Percentiles rank a stretch among this genome's conserved stretches.
Conservation (phyloP, 2,113 vertebrate genomes). For the Scopus umbretta region DNA sequence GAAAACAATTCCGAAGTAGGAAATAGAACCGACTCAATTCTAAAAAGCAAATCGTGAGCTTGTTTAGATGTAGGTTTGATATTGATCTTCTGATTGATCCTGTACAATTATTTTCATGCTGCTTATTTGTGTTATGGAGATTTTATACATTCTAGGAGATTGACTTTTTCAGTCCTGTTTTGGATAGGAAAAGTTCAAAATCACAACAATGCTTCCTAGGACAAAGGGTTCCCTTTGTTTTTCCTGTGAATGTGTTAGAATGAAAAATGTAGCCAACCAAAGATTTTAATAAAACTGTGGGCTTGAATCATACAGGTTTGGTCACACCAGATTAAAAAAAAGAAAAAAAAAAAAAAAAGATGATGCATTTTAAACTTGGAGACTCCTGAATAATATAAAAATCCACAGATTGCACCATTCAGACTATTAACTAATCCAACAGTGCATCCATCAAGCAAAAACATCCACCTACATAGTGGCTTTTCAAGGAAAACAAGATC, state of each 20-base stretch:
- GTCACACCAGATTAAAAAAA: background rate
- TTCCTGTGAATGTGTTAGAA: background rate
- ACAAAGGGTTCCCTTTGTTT: background rate
- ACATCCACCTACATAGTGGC: background rate
- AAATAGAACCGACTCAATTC: background rate
- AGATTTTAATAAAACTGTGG: background rate
- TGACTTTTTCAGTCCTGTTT: background rate
- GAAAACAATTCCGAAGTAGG: background rate
- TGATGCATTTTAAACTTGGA: background rate
- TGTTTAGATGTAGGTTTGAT: background rate
- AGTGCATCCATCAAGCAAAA: background rate
- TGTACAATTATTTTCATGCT: background rate
- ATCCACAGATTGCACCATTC: background rate
- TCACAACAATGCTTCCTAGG: background rate
- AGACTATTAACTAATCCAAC: background rate
- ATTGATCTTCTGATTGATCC: background rate
- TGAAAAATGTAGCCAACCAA: background rate
- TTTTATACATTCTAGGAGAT: background rate
- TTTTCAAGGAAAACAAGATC: constrained; percentile 1
- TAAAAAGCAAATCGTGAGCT: background rate
- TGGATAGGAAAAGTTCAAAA: background rate
- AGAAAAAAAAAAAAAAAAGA: background rate
- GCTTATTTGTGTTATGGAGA: background rate
- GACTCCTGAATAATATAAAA: background rate
- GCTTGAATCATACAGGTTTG: background rate